Conservation (phyloP, 2,888 invertebrate genomes). For the Mesopsocus fuscifrons region DNA sequence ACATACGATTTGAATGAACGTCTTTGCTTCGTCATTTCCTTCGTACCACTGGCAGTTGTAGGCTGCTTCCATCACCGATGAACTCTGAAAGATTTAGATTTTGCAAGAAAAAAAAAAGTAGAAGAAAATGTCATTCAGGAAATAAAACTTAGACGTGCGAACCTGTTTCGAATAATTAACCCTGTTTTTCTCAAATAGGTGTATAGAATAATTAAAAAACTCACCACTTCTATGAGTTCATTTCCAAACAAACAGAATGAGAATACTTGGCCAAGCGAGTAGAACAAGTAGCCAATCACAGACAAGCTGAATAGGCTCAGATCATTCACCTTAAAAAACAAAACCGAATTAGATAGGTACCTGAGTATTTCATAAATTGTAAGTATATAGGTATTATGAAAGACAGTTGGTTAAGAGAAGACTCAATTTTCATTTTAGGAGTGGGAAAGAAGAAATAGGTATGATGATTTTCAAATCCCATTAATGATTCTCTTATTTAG, state of each 20-base stretch:
- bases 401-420: neutral
- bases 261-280: constrained; percentile 68
- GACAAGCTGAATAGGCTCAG: constrained; percentile 60
- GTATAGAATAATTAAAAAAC: constrained; percentile 12
- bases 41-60: constrained; percentile 85
- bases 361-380: constrained; percentile 12
- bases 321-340: constrained; percentile 39
- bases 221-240: constrained; percentile 68
- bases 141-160: neutral
- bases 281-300: constrained; percentile 57
- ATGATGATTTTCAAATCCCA: no score
- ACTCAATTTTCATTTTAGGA: no score
- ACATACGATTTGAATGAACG: constrained; percentile 78
- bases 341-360: constrained; percentile 8
- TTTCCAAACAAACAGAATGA: constrained; percentile 77
- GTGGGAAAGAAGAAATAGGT: no score
- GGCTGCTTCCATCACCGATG: constrained; percentile 80
- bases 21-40: constrained; percentile 76
- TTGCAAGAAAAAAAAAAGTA: neutral
- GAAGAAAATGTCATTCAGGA: neutral
- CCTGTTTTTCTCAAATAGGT: no score
- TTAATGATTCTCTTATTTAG: no score
- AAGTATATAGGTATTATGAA: neutral
- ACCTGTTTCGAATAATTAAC: no score
- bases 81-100: constrained; percentile 37